phyloP scores from a whole-genome alignment of 1,140 invertebrate species.

The Hestina assimilis region DNA sequence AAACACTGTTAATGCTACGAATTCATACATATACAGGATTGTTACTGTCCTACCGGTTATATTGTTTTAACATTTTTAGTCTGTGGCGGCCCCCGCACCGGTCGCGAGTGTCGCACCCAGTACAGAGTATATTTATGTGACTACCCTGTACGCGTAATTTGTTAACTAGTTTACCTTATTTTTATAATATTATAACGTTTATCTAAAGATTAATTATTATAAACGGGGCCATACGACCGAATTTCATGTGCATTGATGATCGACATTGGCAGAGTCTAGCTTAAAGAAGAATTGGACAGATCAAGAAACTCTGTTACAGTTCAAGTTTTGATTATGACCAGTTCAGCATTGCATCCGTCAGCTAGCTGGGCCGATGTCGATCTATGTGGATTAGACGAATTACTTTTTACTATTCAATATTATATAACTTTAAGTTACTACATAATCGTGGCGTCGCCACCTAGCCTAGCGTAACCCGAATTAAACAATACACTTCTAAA shows the following conservation, averaged over 20 bases:
- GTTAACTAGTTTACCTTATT: constrained; percentile 67
- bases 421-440: constrained; percentile 61
- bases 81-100: constrained; percentile 29
- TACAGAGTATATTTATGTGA: constrained; percentile 71
- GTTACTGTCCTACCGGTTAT: constrained; percentile 19
- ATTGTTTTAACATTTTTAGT: constrained; percentile 6
- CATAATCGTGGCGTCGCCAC: constrained; percentile 63
- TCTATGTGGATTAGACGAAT: constrained; percentile 20
- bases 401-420: constrained; percentile 53
- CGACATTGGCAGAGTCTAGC: constrained; percentile 26
- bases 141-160: constrained; percentile 76
- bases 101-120: constrained; percentile 52
- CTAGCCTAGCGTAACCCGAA: constrained; percentile 72
- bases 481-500: constrained; percentile 69
- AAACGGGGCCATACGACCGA: constrained; percentile 41
- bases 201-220: constrained; percentile 62
- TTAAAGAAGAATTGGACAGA: neutral
- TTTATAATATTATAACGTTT: constrained; percentile 63
- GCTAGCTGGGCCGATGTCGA: constrained; percentile 16
- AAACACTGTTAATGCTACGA: constrained; percentile 23
- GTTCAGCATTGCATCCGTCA: too few species aligned
- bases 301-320: neutral
- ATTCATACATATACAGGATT: constrained; percentile 26
- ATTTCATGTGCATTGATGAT: constrained; percentile 35
- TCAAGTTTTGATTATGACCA: neutral